A percentile compares a stretch with the other conserved stretches of the same genome.
These are phyloP conservation scores for Eudasyphora cyanicolor DNA, from an alignment of 2,888 invertebrate species.

Conservation along the genomic window DNA sequence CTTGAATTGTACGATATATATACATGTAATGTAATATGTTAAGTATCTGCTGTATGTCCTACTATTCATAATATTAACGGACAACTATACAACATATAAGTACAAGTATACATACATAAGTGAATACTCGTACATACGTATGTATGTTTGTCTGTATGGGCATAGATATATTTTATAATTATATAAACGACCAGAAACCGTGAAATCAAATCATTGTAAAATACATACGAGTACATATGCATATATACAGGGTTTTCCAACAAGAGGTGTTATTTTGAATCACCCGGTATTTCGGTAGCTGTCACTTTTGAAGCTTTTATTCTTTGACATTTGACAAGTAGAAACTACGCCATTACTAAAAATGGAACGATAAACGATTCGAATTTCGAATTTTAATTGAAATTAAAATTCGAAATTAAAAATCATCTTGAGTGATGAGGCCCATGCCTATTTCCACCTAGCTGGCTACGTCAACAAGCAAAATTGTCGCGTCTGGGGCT, in stretches of 20 bases:
- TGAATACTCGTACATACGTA: not conserved
- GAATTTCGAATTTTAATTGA: not conserved
- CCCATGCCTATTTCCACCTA: too few relatives aligned
- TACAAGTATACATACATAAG: not conserved
- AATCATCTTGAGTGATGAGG: too few relatives aligned
- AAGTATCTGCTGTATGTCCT: not conserved
- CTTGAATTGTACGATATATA: not conserved
- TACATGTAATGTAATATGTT: not conserved
- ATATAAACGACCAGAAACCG: conserved; percentile 36
- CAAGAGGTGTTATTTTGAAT: too few relatives aligned
- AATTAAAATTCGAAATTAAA: not conserved
- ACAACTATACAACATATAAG: not conserved
- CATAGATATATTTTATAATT: conserved; percentile 22
- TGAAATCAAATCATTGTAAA: conserved; percentile 21
- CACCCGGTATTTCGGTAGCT: too few relatives aligned
- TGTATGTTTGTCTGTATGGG: not conserved
- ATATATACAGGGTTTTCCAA: too few relatives aligned
- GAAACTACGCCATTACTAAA: too few relatives aligned
- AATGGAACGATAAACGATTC: too few relatives aligned
- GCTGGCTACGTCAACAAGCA: too few relatives aligned
- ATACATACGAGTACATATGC: not conserved
- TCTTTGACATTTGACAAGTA: too few relatives aligned
- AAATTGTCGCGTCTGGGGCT: too few relatives aligned
- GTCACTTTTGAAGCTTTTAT: too few relatives aligned
- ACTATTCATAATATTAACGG: not conserved